Evolutionary conservation across 2,888 invertebrate genomes (phyloP), one percentile per base, ranked within the genome.

Genomic region (Limnephilus rhombicus): DNA sequence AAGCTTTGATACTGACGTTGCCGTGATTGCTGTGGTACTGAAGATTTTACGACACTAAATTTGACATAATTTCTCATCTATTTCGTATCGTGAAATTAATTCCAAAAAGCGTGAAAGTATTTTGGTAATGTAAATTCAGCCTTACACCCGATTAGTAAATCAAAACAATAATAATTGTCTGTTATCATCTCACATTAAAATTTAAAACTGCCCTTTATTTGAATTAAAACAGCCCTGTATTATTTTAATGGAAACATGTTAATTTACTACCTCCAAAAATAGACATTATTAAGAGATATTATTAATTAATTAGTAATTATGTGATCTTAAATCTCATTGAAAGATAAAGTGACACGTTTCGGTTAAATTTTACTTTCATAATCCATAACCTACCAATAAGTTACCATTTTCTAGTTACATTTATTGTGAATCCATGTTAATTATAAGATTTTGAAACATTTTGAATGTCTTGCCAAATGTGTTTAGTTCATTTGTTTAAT

Each of bases 361-460:
- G 5, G 68, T 68, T 68, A 9, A 24, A 68, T 68, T 68, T 68
- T 68, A 68, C 24, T 68, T 24, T 68, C n/a, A 68, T 68, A 68
- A 68, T 24, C n/a, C 24, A 68, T 68, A 68, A 68, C 24, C 68
- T 68, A 68, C 68, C n/a, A 24, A 34, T 83, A 83, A 86, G 86
- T 86, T 86, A 86, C 86, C 86, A 86, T 86, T 86, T 86, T 45
- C 41, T 86, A 86, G 86, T 86, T 41, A 86, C 45, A 86, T 86
- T 86, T 49, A 86, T 29, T 86, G 86, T 86, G n/a, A 86, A 41
- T 45, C 86, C 86, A 45, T 86, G 37, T 86, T 86, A 45, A 29
- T 86, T n/a, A 45, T 86, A 86, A 86, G 86, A 45, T 86, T 86
- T 86, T 86, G 86, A 86, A 86, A 86, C 86, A 86, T 86, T 86